Evolutionary conservation across 2,888 invertebrate species (phyloP).

Genomic region (Oligia latruncula): DNA sequence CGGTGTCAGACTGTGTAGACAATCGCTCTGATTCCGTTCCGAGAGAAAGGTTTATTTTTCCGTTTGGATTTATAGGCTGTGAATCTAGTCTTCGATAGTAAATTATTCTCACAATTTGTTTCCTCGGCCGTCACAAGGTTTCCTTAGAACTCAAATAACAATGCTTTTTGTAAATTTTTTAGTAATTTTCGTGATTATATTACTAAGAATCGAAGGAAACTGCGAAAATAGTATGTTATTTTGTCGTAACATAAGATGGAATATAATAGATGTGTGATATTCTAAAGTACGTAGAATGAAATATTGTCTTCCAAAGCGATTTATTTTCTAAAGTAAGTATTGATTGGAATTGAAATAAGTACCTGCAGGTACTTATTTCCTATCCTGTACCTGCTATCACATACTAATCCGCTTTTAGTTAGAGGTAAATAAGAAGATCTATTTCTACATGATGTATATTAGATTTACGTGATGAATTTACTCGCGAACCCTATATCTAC

Average conservation of each 20-base stretch:
- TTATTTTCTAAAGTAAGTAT: background rate
- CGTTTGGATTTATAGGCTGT: conserved; percentile 60
- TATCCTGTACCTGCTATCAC: background rate
- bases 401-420: background rate
- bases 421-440: background rate
- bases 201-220: background rate
- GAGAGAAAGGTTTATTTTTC: conserved; percentile 61
- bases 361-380: no score
- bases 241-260: background rate
- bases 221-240: background rate
- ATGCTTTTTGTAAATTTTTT: conserved; percentile 30
- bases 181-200: conserved; percentile 5
- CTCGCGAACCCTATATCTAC: background rate
- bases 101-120: conserved; percentile 61
- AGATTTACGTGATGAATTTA: background rate
- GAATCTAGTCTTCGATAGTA: conserved; percentile 58
- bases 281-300: background rate
- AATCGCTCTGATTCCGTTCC: conserved; percentile 49
- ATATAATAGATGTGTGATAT: conserved; percentile 8
- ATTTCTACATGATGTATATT: background rate
- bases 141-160: conserved; percentile 35
- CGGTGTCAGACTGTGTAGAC: conserved; percentile 48
- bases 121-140: conserved; percentile 30
- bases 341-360: conserved; percentile 12
- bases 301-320: background rate